Evolutionary conservation across 1,140 invertebrate genomes (phyloP).

Genomic region (Monomorium pharaonis): DNA sequence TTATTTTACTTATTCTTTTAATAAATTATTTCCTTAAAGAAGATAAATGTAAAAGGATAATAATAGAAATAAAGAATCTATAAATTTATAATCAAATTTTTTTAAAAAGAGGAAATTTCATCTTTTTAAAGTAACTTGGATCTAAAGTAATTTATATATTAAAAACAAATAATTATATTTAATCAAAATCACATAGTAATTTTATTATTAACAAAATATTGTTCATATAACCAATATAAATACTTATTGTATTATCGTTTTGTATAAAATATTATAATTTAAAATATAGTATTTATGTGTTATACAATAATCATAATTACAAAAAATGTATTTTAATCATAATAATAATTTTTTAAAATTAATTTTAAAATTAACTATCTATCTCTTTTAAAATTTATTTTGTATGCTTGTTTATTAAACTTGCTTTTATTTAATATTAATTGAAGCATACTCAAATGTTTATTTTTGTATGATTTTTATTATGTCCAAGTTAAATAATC

Average conservation of each 20-base stretch:
- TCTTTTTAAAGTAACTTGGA: too few species aligned
- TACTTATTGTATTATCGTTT: background rate
- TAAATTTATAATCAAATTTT: background rate
- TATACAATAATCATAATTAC: background rate
- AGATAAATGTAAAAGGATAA: background rate
- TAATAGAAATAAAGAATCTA: background rate
- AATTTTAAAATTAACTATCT: background rate
- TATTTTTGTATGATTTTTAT: too few species aligned
- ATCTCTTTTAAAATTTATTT: too few species aligned
- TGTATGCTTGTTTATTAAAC: too few species aligned
- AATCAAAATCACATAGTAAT: background rate
- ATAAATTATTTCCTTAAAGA: background rate
- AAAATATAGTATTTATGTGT: background rate
- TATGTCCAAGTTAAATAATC: too few species aligned
- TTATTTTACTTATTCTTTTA: background rate
- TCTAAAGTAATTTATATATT: constrained; percentile 1
- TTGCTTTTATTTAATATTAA: too few species aligned
- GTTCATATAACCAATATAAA: background rate
- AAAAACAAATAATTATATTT: background rate
- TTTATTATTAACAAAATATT: background rate
- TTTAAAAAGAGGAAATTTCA: background rate
- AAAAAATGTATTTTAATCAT: background rate
- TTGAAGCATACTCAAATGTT: too few species aligned
- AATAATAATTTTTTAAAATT: background rate
- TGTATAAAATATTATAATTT: background rate